A percentile compares a stretch with the other conserved stretches of the same genome.
Conservation (phyloP, 2,113 vertebrate genomes). For the Hypocryptadius cinnamomeus region DNA sequence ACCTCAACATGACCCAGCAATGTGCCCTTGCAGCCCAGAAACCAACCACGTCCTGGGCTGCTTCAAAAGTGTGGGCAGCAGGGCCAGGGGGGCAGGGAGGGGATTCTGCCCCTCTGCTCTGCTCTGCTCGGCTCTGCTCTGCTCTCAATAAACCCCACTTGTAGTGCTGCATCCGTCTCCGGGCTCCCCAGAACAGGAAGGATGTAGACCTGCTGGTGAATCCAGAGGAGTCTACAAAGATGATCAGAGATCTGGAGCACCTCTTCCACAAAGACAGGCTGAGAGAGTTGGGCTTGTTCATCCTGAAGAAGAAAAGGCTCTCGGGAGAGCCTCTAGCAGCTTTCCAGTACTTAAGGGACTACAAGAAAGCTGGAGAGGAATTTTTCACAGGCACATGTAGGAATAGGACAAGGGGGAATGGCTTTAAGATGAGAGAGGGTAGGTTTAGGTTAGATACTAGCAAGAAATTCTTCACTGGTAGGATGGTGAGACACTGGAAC, state of each 20-base stretch:
- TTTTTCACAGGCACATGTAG: neutral
- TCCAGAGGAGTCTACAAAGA: neutral
- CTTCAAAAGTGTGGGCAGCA: neutral
- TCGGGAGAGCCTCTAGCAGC: fast-evolving
- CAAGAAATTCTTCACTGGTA: neutral
- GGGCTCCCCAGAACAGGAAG: neutral
- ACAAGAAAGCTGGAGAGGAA: neutral
- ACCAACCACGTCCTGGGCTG: neutral
- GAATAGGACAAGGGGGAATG: neutral
- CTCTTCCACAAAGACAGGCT: neutral
- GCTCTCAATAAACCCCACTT: neutral
- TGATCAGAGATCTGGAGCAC: neutral
- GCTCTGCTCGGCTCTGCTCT: neutral
- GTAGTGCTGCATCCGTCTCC: neutral
- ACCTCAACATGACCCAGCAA: neutral
- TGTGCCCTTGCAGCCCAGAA: neutral
- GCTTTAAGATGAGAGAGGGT: neutral
- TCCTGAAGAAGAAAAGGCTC: neutral
- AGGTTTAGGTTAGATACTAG: neutral
- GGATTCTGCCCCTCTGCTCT: neutral
- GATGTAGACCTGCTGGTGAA: neutral
- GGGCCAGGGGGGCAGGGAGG: neutral
- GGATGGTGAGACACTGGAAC: neutral
- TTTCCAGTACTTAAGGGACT: neutral
- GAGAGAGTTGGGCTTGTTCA: neutral